A percentile compares a stretch with the other conserved stretches of the same genome.
These are phyloP conservation scores for Erebia epiphron DNA, from an alignment of 2,888 invertebrate genomes.

Conservation along the genomic window DNA sequence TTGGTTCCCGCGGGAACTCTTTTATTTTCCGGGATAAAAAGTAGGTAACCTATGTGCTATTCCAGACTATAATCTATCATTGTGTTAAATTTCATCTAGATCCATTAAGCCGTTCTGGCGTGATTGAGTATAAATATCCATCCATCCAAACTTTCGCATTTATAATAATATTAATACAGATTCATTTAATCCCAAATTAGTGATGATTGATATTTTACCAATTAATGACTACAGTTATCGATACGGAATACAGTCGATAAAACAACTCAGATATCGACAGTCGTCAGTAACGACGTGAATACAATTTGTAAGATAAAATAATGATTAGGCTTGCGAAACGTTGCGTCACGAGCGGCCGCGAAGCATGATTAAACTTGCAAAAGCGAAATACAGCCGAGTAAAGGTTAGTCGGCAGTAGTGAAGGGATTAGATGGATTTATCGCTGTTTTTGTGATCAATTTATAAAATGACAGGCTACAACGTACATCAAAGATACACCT, in stretches of 20 bases:
- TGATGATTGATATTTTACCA: conserved; percentile 43
- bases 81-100: too few relatives aligned
- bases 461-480: neutral
- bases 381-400: conserved; percentile 78
- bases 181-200: conserved; percentile 33
- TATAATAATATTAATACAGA: too few relatives aligned
- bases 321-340: conserved; percentile 79
- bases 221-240: conserved; percentile 43
- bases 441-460: conserved; percentile 5
- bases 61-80: too few relatives aligned
- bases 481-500: neutral
- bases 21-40: too few relatives aligned
- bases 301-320: conserved; percentile 82
- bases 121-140: too few relatives aligned
- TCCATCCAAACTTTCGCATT: too few relatives aligned
- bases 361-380: conserved; percentile 82
- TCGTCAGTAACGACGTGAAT: conserved; percentile 64
- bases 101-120: too few relatives aligned
- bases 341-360: conserved; percentile 77
- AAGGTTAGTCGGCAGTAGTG: conserved; percentile 70
- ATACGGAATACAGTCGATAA: conserved; percentile 37
- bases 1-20: too few relatives aligned
- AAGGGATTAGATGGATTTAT: conserved; percentile 42
- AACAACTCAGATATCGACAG: conserved; percentile 54
- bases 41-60: too few relatives aligned